Evolutionary conservation across 2,797 vertebrate species (phyloP).

Genomic region (Discoglossus pictus): DNA sequence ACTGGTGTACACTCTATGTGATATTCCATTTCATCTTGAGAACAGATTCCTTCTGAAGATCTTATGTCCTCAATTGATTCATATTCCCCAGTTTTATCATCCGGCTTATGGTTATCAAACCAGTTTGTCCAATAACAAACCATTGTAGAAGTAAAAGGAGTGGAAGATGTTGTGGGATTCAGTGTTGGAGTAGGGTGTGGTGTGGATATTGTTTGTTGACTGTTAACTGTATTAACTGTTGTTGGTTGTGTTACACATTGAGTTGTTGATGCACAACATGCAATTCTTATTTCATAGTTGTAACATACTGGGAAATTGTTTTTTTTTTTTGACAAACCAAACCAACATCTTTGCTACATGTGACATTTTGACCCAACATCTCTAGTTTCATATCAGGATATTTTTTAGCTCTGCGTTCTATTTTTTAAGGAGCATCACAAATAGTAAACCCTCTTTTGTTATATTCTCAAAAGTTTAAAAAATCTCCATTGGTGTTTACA

Average conservation of each 20-base stretch:
- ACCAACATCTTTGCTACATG: conserved; percentile 56
- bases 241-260: no score
- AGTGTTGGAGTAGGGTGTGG: no score
- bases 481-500: conserved; percentile 61
- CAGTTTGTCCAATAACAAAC: not conserved
- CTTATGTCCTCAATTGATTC: not conserved
- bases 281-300: conserved; percentile 65
- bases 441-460: conserved; percentile 54
- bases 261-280: conserved; percentile 65
- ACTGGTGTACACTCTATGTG: not conserved
- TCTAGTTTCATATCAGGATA: conserved; percentile 56
- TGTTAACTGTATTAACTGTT: no score
- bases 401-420: conserved; percentile 67
- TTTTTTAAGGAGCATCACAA: conserved; percentile 53
- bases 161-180: no score
- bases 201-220: no score
- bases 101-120: not conserved
- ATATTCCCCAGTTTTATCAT: not conserved
- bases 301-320: conserved; percentile 64
- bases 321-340: conserved; percentile 66
- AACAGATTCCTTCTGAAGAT: not conserved
- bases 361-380: conserved; percentile 57
- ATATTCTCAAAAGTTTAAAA: conserved; percentile 68
- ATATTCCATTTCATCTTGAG: not conserved
- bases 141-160: no score